Evolutionary conservation across 2,113 vertebrate genomes (phyloP).

Genomic region (Cyprinodon brontotheroides): DNA sequence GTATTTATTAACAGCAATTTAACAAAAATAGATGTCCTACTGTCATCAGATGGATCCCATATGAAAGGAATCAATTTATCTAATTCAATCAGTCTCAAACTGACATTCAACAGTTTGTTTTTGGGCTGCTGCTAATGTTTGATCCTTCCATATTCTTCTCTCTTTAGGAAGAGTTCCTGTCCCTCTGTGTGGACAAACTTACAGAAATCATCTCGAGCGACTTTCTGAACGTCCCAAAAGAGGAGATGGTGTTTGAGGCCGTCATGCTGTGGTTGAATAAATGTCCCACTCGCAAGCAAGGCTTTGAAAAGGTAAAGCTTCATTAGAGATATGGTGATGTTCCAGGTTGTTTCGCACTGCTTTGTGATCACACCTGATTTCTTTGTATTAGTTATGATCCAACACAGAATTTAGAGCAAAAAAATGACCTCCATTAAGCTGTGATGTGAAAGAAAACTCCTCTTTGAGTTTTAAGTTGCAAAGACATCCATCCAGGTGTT

Average conservation of each 20-base stretch:
- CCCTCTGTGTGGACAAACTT: slow-evolving; percentile 81
- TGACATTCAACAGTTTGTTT: too few relatives aligned
- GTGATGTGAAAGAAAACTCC: not conserved
- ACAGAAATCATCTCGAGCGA: slow-evolving; percentile 82
- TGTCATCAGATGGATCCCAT: too few relatives aligned
- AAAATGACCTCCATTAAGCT: not conserved
- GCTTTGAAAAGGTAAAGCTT: slow-evolving; percentile 80
- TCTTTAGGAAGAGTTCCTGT: slow-evolving; percentile 81
- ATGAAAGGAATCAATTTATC: too few relatives aligned
- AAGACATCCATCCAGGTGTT: too few relatives aligned
- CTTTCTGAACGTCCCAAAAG: slow-evolving; percentile 76
- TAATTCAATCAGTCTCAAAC: not conserved
- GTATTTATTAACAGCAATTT: too few relatives aligned
- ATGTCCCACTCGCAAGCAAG: slow-evolving; percentile 74
- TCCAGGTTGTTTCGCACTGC: not conserved
- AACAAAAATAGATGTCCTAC: not conserved
- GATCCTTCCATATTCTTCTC: not conserved
- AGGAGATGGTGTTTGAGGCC: slow-evolving; percentile 82
- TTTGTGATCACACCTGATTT: too few relatives aligned
- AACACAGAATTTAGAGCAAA: not conserved
- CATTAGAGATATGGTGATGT: not conserved
- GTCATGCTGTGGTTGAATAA: slow-evolving; percentile 80
- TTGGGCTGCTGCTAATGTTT: not conserved
- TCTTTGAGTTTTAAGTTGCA: too few relatives aligned
- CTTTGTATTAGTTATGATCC: not conserved